phyloP scores from a whole-genome alignment of 2,797 vertebrate species.

The Rhynchonycteris naso region DNA sequence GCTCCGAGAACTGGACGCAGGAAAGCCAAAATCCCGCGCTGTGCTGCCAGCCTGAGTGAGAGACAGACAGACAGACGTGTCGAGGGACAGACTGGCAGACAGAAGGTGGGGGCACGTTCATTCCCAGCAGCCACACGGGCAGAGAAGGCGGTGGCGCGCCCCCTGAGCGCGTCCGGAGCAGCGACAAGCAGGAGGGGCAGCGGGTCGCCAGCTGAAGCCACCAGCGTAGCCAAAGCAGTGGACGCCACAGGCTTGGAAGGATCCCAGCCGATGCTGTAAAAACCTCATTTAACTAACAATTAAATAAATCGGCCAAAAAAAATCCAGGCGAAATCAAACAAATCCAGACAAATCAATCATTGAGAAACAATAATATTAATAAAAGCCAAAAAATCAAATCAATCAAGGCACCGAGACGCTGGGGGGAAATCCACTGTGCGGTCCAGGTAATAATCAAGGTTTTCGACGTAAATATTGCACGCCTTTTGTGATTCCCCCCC shows the following conservation, averaged over 20 bases:
- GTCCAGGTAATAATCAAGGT: constrained; percentile 83
- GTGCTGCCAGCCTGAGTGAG: neutral
- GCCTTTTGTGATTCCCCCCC: constrained; percentile 31
- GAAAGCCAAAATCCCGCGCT: neutral
- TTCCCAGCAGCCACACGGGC: neutral
- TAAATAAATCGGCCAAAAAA: constrained; percentile 65
- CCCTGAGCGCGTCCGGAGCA: neutral
- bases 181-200: neutral
- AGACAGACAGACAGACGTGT: neutral
- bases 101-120: neutral
- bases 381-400: constrained; percentile 64
- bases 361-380: constrained; percentile 62
- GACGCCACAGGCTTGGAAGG: neutral
- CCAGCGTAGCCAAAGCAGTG: neutral
- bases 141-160: neutral
- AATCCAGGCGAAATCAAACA: constrained; percentile 63
- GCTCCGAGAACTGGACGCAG: neutral
- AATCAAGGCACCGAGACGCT: constrained; percentile 78
- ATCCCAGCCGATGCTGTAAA: constrained; percentile 1
- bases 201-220: neutral
- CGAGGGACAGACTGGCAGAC: neutral
- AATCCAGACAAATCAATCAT: constrained; percentile 55
- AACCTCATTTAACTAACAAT: constrained; percentile 14
- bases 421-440: constrained; percentile 78
- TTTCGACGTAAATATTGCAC: constrained; percentile 58